phyloP scores from a whole-genome alignment of 2,797 vertebrate species.

The Meriones psammophilus region DNA sequence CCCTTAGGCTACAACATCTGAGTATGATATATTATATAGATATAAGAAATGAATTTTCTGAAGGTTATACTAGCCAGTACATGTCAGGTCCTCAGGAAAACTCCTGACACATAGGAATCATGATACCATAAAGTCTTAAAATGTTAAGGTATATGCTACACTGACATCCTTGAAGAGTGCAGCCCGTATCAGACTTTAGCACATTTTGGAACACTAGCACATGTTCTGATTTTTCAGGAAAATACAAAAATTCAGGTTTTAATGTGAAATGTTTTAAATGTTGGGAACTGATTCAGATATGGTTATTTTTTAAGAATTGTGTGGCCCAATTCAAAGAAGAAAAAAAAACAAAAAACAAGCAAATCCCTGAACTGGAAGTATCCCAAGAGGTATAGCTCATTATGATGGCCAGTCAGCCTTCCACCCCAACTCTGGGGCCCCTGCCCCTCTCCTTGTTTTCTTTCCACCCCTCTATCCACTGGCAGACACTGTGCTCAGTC shows the following conservation, averaged over 20 bases:
- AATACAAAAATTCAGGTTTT: slow-evolving; percentile 46
- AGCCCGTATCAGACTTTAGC: neutral
- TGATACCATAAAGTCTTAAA: neutral
- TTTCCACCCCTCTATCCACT: neutral
- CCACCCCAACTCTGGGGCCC: neutral
- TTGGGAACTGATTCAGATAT: slow-evolving; percentile 28
- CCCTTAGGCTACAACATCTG: neutral
- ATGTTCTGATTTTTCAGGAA: slow-evolving; percentile 46
- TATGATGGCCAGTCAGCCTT: neutral
- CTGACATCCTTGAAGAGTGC: neutral
- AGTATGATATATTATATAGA: neutral
- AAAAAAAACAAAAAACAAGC: neutral
- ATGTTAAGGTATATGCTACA: neutral
- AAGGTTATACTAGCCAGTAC: slow-evolving; percentile 12
- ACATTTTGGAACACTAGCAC: neutral
- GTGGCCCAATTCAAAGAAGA: neutral
- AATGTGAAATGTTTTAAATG: slow-evolving; percentile 54
- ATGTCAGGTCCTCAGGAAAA: neutral
- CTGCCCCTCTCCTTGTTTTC: neutral
- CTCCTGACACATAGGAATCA: neutral
- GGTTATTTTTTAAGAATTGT: slow-evolving; percentile 41
- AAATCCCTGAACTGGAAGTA: neutral
- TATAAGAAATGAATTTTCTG: neutral
- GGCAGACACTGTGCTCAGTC: neutral
- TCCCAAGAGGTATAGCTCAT: neutral